Evolutionary conservation across 2,888 invertebrate species (phyloP).

Genomic region (Lochmaea crataegi): DNA sequence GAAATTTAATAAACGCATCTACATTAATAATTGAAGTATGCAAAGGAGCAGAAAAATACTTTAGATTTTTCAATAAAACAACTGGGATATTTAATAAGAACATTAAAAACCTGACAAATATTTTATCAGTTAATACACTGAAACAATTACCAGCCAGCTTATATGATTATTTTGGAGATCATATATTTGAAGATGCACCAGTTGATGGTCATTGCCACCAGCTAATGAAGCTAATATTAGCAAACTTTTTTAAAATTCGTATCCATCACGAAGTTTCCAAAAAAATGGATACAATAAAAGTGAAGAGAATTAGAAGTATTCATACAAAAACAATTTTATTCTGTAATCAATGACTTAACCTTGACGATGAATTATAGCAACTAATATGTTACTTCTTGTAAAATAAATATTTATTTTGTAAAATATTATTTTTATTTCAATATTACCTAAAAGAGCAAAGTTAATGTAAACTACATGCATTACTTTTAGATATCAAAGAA

Average conservation of each 20-base stretch:
- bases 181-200: background rate
- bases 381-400: too few relatives aligned
- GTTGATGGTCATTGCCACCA: background rate
- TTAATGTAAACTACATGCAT: too few relatives aligned
- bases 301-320: background rate
- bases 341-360: background rate
- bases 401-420: too few relatives aligned
- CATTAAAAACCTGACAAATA: background rate
- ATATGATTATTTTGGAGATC: background rate
- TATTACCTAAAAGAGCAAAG: too few relatives aligned
- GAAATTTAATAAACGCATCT: background rate
- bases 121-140: background rate
- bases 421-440: too few relatives aligned
- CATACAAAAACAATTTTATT: background rate
- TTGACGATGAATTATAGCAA: too few relatives aligned
- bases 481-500: too few relatives aligned
- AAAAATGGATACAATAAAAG: background rate
- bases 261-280: background rate
- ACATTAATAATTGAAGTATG: background rate
- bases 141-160: background rate
- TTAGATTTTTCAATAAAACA: background rate
- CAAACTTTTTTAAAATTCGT: slow-evolving; percentile 2
- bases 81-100: background rate
- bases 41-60: background rate
- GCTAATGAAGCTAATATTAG: background rate